Percentiles rank a stretch among this genome's conserved stretches.
Conservation (phyloP, 2,113 vertebrate species). For the Perca flavescens region DNA sequence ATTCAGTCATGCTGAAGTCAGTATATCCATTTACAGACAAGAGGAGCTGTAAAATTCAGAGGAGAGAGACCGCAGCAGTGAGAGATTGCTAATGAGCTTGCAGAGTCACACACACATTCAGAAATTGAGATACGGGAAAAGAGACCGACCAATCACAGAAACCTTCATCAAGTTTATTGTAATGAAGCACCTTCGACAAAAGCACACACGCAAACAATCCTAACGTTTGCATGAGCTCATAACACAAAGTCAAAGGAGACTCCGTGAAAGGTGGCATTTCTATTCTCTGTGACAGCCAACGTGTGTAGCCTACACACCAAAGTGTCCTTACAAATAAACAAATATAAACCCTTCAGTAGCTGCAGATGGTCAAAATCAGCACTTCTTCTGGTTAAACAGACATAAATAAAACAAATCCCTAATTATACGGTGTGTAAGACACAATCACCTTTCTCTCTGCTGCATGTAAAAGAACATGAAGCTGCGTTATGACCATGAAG, state of each 20-base stretch:
- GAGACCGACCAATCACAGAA: slow-evolving; percentile 34
- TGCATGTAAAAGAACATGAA: slow-evolving; percentile 4
- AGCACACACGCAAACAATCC: neutral
- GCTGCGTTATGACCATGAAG: neutral
- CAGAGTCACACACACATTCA: slow-evolving; percentile 56
- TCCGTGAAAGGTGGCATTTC: neutral
- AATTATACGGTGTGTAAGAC: slow-evolving; percentile 3
- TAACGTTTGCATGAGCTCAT: neutral
- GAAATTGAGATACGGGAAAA: slow-evolving; percentile 30
- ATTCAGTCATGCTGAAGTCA: slow-evolving; percentile 44
- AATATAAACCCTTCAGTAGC: slow-evolving; percentile 2
- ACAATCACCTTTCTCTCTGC: neutral
- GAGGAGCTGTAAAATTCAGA: slow-evolving; percentile 42
- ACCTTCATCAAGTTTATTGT: slow-evolving; percentile 29
- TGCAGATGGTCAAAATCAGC: slow-evolving; percentile 4
- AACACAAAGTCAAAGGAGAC: neutral
- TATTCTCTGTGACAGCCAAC: neutral
- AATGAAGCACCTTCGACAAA: slow-evolving; percentile 28
- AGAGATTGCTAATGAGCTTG: slow-evolving; percentile 24
- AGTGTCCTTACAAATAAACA: slow-evolving; percentile 27
- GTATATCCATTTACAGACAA: slow-evolving; percentile 52
- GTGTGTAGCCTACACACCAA: neutral
- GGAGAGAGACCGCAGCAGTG: slow-evolving; percentile 1
- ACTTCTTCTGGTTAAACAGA: neutral
- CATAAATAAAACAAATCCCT: slow-evolving; percentile 26